Conservation (phyloP, 2,113 vertebrate species). For the Percina caprodes region DNA sequence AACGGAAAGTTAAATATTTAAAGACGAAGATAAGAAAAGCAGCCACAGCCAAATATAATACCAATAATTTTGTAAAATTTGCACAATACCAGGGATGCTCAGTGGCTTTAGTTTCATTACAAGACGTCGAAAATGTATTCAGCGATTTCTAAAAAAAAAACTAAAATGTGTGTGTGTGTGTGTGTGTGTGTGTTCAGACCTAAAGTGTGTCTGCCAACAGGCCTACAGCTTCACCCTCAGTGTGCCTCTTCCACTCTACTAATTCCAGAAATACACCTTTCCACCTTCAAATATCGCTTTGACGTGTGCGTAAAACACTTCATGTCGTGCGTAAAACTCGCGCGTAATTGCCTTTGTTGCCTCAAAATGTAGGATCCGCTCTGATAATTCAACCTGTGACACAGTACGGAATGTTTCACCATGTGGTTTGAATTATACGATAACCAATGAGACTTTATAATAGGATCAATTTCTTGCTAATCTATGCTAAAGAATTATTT, state of each 20-base stretch:
- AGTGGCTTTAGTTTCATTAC: not conserved
- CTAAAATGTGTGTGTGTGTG: slow-evolving; percentile 23
- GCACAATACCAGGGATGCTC: not conserved
- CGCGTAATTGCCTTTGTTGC: slow-evolving; percentile 31
- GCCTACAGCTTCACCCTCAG: not conserved
- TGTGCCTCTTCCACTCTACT: not conserved
- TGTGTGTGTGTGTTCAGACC: slow-evolving; percentile 4
- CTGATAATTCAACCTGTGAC: not conserved
- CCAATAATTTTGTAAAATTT: not conserved
- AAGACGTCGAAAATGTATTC: not conserved
- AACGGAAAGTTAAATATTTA: not conserved
- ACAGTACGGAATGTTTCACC: not conserved
- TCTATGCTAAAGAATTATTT: slow-evolving; percentile 19
- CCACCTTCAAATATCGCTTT: not conserved
- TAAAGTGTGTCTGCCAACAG: not conserved
- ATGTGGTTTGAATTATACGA: slow-evolving; percentile 26
- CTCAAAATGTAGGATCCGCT: not conserved
- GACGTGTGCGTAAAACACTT: not conserved
- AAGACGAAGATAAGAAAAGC: not conserved
- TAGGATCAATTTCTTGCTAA: slow-evolving; percentile 38
- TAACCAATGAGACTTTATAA: slow-evolving; percentile 18
- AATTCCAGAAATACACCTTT: not conserved
- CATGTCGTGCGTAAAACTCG: slow-evolving; percentile 15
- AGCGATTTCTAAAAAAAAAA: not conserved
- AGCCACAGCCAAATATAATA: not conserved